phyloP scores from a whole-genome alignment of 1,140 invertebrate species.

The Aradophagus sp. region DNA sequence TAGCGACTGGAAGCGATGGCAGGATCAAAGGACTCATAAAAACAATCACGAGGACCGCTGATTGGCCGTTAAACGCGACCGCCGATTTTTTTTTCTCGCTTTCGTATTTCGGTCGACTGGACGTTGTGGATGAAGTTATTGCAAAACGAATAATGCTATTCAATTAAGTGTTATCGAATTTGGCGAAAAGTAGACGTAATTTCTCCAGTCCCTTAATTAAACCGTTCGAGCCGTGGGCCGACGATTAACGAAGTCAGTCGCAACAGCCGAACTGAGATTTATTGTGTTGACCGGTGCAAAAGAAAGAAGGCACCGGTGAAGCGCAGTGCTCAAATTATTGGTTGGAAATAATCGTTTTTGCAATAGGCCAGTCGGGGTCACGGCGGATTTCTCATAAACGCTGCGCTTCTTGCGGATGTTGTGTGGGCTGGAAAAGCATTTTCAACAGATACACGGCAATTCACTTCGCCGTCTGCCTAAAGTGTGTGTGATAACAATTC shows the following conservation, averaged over 20 bases:
- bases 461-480: constrained; percentile 16
- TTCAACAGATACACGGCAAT: constrained; percentile 17
- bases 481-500: constrained; percentile 16
- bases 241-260: constrained; percentile 31
- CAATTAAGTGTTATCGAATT: constrained; percentile 20
- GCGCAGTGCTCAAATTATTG: constrained; percentile 58
- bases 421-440: constrained; percentile 56
- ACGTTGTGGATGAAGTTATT: constrained; percentile 28
- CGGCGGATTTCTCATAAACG: constrained; percentile 46
- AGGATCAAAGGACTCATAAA: constrained; percentile 46
- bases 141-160: constrained; percentile 18
- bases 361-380: constrained; percentile 47
- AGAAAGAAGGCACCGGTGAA: constrained; percentile 49
- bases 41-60: constrained; percentile 21
- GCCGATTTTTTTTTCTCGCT: too few relatives aligned
- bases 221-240: constrained; percentile 20
- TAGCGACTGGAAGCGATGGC: constrained; percentile 12
- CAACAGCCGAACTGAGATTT: constrained; percentile 29
- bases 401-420: too few relatives aligned
- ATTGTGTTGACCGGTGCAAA: constrained; percentile 32
- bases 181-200: constrained; percentile 1
- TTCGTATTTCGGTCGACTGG: too few relatives aligned
- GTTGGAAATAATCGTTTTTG: constrained; percentile 57
- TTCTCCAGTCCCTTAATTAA: constrained; percentile 35
- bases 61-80: constrained; percentile 27